A percentile compares a stretch with the other conserved stretches of the same genome.
Evolutionary conservation across 1,140 invertebrate species (phyloP).

Genomic region (Conus betulinus): DNA sequence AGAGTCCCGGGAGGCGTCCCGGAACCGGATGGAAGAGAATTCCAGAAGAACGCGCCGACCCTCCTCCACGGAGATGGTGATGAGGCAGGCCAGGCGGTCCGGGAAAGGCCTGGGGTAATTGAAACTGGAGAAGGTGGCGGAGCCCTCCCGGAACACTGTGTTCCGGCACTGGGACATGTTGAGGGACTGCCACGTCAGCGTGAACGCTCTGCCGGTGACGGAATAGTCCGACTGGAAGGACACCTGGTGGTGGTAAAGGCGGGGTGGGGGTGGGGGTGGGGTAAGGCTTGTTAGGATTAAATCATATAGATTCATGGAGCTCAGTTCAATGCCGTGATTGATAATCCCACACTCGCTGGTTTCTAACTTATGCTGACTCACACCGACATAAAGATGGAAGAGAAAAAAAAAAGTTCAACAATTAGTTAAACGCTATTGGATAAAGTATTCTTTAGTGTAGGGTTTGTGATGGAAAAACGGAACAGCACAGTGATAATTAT

Average conservation of each 20-base stretch:
- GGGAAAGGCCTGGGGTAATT: slow-evolving; percentile 84
- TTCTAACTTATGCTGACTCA: too few species aligned
- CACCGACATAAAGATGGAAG: too few species aligned
- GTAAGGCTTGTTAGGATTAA: too few species aligned
- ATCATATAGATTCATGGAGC: too few species aligned
- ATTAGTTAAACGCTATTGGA: too few species aligned
- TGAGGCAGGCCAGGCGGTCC: slow-evolving; percentile 82
- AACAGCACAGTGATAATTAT: too few species aligned
- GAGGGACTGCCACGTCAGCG: slow-evolving; percentile 82
- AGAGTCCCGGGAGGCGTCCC: background rate
- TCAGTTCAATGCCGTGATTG: too few species aligned
- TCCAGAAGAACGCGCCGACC: slow-evolving; percentile 71
- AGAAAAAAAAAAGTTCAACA: too few species aligned
- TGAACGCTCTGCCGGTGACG: slow-evolving; percentile 81
- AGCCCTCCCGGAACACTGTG: slow-evolving; percentile 70
- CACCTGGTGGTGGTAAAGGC: background rate
- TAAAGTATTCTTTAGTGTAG: too few species aligned
- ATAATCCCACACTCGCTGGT: too few species aligned
- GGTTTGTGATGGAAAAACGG: too few species aligned
- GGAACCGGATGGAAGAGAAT: slow-evolving; percentile 13
- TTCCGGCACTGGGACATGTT: slow-evolving; percentile 80
- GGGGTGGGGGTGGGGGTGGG: background rate
- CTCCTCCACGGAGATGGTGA: slow-evolving; percentile 81
- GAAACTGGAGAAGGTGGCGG: slow-evolving; percentile 77
- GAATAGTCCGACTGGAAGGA: slow-evolving; percentile 86